Conservation (phyloP, 2,888 invertebrate species). For the Camptogramma bilineatum region DNA sequence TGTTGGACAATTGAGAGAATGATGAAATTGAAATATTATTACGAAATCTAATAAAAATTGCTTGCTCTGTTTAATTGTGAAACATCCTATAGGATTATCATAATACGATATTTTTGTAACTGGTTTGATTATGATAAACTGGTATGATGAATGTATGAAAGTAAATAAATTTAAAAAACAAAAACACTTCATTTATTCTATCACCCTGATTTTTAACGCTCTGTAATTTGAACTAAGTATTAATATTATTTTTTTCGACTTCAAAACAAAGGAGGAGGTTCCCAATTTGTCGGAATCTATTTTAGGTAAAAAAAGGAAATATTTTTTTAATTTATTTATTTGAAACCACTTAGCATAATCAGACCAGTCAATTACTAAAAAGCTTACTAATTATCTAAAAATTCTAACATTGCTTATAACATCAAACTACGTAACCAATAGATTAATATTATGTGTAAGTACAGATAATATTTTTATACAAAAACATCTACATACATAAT, state of each 20-base stretch:
- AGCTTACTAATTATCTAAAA: conserved; percentile 59
- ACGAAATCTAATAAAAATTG: conserved; percentile 61
- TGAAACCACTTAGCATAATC: conserved; percentile 43
- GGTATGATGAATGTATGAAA: neutral
- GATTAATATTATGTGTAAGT: conserved; percentile 51
- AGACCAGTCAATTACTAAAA: conserved; percentile 59
- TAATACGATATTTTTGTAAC: conserved; percentile 22
- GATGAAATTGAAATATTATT: conserved; percentile 40
- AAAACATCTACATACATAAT: conserved; percentile 50
- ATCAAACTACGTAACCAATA: conserved; percentile 61
- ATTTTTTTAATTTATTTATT: neutral
- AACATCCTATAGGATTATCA: conserved; percentile 20
- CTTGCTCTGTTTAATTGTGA: conserved; percentile 47
- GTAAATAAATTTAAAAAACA: neutral
- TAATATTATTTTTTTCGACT: neutral
- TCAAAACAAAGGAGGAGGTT: too few species aligned
- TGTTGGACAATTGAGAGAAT: conserved; percentile 64
- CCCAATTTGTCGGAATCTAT: too few species aligned
- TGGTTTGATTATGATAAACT: conserved; percentile 35
- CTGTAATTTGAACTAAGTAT: neutral
- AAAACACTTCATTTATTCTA: neutral
- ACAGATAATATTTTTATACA: conserved; percentile 46
- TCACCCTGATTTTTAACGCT: neutral
- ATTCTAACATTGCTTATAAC: conserved; percentile 71
- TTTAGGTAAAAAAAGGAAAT: too few species aligned